Evolutionary conservation across 92 coral and sea anemone genomes (phyloP).

Genomic region (Galaxea fascicularis): DNA sequence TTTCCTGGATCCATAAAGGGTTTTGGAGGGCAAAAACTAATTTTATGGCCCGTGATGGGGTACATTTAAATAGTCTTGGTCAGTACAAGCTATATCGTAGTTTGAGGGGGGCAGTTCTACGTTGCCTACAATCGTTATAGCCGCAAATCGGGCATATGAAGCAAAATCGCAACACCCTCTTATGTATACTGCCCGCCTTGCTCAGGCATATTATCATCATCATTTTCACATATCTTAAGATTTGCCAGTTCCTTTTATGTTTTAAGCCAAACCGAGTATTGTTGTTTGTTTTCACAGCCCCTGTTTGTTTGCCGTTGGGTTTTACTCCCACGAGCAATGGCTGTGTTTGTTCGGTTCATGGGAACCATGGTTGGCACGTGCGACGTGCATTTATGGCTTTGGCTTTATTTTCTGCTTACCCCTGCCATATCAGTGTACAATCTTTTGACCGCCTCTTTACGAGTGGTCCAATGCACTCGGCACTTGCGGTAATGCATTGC

Average conservation of each 20-base stretch:
- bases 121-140: not conserved
- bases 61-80: constrained; percentile 26
- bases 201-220: not conserved
- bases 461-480: constrained; percentile 36
- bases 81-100: constrained; percentile 44
- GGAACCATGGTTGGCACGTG: constrained; percentile 6
- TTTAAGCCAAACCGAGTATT: not conserved
- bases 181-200: not conserved
- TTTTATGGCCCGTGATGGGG: constrained; percentile 16
- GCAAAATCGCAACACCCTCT: not conserved
- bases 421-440: constrained; percentile 35
- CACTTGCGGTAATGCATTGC: constrained; percentile 2
- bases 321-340: not conserved
- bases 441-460: constrained; percentile 9
- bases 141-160: not conserved
- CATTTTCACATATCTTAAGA: not conserved
- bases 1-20: constrained; percentile 32
- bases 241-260: not conserved
- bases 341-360: not conserved
- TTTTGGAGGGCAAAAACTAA: constrained; percentile 11
- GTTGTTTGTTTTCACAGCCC: not conserved
- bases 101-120: constrained; percentile 29
- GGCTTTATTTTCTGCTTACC: constrained; percentile 8
- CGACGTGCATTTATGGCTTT: not conserved
- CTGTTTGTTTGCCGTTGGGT: not conserved